Evolutionary conservation across 2,888 invertebrate species (phyloP).

Genomic region (Bombyx huttoni): DNA sequence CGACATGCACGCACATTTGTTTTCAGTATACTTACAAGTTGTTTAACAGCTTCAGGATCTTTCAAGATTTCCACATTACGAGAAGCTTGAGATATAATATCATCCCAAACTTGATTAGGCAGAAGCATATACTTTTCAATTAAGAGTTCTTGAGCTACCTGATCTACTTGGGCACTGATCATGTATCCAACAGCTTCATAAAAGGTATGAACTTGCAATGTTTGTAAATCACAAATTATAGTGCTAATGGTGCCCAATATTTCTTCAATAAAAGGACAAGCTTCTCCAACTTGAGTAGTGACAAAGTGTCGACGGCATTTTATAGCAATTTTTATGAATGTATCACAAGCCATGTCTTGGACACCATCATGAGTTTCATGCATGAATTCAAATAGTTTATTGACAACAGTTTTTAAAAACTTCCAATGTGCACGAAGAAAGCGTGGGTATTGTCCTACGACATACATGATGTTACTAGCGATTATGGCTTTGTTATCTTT

Average conservation of each 20-base stretch:
- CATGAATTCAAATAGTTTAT: conserved; percentile 99
- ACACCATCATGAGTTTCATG: conserved; percentile 99
- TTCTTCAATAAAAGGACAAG: conserved; percentile 98
- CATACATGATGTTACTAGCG: conserved; percentile 99
- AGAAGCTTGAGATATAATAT: conserved; percentile 96
- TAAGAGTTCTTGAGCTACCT: conserved; percentile 90
- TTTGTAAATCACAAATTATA: conserved; percentile 98
- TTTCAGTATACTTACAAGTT: conserved; percentile 97
- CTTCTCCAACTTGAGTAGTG: conserved; percentile 94
- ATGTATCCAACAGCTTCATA: conserved; percentile 99
- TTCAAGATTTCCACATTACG: conserved; percentile 97
- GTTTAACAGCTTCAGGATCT: conserved; percentile 96
- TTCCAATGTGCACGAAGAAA: conserved; percentile 99
- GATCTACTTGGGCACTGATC: conserved; percentile 96
- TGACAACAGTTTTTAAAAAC: conserved; percentile 99
- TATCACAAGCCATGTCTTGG: conserved; percentile 99
- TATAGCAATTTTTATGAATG: conserved; percentile 99
- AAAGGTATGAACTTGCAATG: conserved; percentile 98
- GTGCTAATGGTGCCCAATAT: conserved; percentile 95
- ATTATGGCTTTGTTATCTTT: conserved; percentile 99
- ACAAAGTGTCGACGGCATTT: conserved; percentile 99
- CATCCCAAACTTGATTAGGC: conserved; percentile 99
- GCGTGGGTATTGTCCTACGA: conserved; percentile 98
- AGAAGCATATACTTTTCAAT: conserved; percentile 98
- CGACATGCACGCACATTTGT: conserved; percentile 99